Evolutionary conservation across 1,140 invertebrate genomes (phyloP).

Genomic region (Sitodiplosis mosellana): DNA sequence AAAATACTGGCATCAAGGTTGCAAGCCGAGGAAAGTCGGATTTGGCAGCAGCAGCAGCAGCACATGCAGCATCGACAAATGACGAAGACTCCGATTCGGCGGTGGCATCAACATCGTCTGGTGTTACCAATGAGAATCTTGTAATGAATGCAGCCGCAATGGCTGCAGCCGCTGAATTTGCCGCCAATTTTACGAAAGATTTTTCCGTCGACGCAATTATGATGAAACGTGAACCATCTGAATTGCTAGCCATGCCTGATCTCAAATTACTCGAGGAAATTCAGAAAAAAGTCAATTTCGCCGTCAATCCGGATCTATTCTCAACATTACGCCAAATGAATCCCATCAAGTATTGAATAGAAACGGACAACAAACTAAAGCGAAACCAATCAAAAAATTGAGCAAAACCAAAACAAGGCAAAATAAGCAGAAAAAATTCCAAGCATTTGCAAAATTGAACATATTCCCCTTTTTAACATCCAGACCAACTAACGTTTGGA

Average conservation of each 20-base stretch:
- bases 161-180: not conserved
- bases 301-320: not conserved
- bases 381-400: too few relatives aligned
- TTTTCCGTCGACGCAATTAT: constrained; percentile 3
- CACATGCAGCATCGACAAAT: not conserved
- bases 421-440: too few relatives aligned
- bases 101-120: too few relatives aligned
- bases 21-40: not conserved
- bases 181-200: constrained; percentile 1
- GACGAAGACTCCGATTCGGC: not conserved
- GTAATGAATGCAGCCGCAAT: not conserved
- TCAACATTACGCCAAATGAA: not conserved
- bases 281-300: not conserved
- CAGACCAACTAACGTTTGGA: too few relatives aligned
- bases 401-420: too few relatives aligned
- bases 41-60: not conserved
- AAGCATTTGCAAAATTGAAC: not conserved
- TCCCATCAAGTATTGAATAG: not conserved
- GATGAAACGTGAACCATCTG: constrained; percentile 2
- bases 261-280: not conserved
- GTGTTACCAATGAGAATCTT: not conserved
- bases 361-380: too few relatives aligned
- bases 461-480: not conserved
- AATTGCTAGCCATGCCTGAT: not conserved
- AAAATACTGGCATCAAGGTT: constrained; percentile 1